phyloP scores from a whole-genome alignment of 2,113 vertebrate genomes.

The Chrysemys picta region DNA sequence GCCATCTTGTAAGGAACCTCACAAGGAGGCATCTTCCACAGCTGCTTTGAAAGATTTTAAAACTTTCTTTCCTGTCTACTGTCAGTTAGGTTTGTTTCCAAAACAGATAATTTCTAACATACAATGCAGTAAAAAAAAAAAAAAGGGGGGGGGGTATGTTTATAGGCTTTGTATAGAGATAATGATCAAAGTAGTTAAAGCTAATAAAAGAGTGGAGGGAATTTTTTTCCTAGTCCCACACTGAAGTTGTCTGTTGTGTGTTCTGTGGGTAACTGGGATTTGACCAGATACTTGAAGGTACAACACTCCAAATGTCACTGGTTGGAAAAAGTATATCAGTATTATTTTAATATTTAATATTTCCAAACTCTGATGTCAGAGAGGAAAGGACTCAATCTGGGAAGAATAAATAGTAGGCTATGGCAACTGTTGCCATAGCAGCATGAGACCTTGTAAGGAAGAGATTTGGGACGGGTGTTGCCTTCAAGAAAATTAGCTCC shows the following conservation, averaged over 20 bases:
- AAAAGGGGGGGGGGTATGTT: not conserved
- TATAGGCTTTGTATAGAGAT: not conserved
- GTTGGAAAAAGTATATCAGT: not conserved
- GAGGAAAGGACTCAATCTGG: not conserved
- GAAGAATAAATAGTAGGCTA: not conserved
- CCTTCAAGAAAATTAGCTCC: not conserved
- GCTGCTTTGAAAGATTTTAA: not conserved
- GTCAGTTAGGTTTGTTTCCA: not conserved
- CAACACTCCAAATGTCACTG: not conserved
- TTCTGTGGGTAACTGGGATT: not conserved
- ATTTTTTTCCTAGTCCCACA: not conserved
- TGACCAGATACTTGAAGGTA: not conserved
- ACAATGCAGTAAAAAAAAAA: not conserved
- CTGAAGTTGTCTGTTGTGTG: not conserved
- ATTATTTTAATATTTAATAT: not conserved
- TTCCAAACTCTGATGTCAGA: not conserved
- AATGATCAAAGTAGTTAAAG: not conserved
- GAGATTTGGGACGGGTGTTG: not conserved
- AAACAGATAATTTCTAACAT: not conserved
- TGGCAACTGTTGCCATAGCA: fast-evolving
- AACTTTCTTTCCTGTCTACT: not conserved
- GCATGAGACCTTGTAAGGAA: not conserved
- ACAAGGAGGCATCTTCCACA: not conserved
- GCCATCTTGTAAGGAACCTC: not conserved
- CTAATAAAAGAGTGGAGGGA: not conserved